Percentiles rank a stretch among this genome's conserved stretches.
These are phyloP conservation scores for Penaeus chinensis DNA, from an alignment of 1,140 invertebrate genomes.

Conservation along the genomic window DNA sequence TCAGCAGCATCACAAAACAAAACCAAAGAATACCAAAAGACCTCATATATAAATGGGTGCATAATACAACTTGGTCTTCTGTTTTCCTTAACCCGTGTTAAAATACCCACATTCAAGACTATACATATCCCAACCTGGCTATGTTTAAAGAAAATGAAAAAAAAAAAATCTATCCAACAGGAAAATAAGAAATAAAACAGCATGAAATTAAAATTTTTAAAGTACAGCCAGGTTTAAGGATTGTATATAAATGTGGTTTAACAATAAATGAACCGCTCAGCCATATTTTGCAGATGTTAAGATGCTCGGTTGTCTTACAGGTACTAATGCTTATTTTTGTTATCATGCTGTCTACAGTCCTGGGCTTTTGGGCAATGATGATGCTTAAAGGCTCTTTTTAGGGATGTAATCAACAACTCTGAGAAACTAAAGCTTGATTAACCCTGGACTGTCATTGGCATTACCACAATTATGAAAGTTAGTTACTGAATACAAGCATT, in stretches of 20 bases:
- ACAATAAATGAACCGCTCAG: constrained; percentile 14
- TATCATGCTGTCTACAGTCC: constrained; percentile 49
- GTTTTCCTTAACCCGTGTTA: constrained; percentile 18
- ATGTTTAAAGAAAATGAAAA: constrained; percentile 5
- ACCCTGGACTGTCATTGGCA: constrained; percentile 36
- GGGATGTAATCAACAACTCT: not conserved
- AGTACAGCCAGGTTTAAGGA: constrained; percentile 40
- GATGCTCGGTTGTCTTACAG: constrained; percentile 51
- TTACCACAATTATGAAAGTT: constrained; percentile 39
- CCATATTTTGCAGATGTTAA: constrained; percentile 37
- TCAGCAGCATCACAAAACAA: no score
- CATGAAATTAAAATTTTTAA: not conserved
- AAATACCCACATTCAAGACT: constrained; percentile 45
- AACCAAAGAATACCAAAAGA: no score
- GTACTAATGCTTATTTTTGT: constrained; percentile 52
- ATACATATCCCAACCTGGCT: constrained; percentile 34
- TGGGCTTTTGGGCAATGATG: constrained; percentile 20
- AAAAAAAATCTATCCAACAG: not conserved
- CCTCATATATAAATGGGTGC: no score
- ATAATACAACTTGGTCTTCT: not conserved
- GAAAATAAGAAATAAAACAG: constrained; percentile 9
- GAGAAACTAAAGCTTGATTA: not conserved
- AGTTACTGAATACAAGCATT: constrained; percentile 40
- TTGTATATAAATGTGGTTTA: constrained; percentile 18
- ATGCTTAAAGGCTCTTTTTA: not conserved